Evolutionary conservation across 1,140 invertebrate species (phyloP).

Genomic region (Danaus plexippus): DNA sequence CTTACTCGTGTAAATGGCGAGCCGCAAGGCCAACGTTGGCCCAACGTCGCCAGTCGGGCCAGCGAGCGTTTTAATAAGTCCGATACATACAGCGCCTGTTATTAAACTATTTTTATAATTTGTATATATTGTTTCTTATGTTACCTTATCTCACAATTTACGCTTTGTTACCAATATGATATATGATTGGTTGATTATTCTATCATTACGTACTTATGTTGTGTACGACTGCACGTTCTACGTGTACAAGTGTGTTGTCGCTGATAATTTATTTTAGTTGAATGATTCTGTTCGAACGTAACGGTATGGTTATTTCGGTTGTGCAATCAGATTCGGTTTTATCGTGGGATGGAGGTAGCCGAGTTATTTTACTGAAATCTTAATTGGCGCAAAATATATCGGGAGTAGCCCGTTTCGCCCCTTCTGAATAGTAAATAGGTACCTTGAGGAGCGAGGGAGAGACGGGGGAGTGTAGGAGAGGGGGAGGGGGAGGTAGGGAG

Average conservation of each 20-base stretch:
- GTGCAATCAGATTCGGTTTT: conserved; percentile 44
- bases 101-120: conserved; percentile 42
- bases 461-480: conserved; percentile 13
- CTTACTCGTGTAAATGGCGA: conserved; percentile 33
- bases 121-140: conserved; percentile 48
- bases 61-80: conserved; percentile 56
- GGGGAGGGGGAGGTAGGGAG: background rate
- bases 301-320: conserved; percentile 32
- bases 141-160: conserved; percentile 62
- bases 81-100: conserved; percentile 44
- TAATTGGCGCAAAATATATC: conserved; percentile 67
- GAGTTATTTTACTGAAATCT: conserved; percentile 59
- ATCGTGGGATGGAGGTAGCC: conserved; percentile 37
- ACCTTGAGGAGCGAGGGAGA: conserved; percentile 34
- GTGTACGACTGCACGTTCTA: conserved; percentile 9
- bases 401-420: conserved; percentile 54
- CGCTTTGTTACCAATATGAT: conserved; percentile 60
- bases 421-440: conserved; percentile 66
- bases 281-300: conserved; percentile 28
- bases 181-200: conserved; percentile 34
- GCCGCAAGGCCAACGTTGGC: conserved; percentile 33
- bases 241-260: conserved; percentile 26
- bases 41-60: conserved; percentile 37
- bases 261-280: conserved; percentile 53
- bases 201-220: conserved; percentile 30